phyloP scores from a whole-genome alignment of 2,113 vertebrate species.

The Phaethon lepturus region DNA sequence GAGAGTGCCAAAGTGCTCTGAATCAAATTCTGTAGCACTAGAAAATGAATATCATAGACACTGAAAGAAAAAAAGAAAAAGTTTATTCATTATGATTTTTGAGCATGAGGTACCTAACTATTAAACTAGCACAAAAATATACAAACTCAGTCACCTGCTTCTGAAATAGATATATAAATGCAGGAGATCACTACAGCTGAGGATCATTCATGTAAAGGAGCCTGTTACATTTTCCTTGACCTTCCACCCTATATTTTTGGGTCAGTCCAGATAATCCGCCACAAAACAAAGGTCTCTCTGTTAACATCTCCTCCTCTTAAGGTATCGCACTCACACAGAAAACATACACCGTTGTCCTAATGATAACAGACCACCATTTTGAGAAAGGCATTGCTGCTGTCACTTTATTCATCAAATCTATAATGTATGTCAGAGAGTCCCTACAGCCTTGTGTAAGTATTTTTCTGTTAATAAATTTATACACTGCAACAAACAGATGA shows the following conservation, averaged over 20 bases:
- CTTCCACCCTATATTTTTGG: background rate
- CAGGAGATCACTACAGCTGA: background rate
- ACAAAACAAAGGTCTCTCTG: background rate
- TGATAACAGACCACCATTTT: background rate
- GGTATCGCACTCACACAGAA: background rate
- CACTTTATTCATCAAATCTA: background rate
- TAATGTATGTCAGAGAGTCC: background rate
- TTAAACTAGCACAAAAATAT: background rate
- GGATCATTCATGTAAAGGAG: background rate
- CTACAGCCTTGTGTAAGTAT: background rate
- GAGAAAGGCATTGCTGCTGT: background rate
- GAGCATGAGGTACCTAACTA: background rate
- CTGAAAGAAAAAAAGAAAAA: constrained; percentile 66
- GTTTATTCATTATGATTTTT: background rate
- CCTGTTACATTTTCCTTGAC: background rate
- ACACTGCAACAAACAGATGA: background rate
- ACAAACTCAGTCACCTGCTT: background rate
- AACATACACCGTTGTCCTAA: background rate
- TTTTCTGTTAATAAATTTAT: background rate
- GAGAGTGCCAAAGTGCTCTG: constrained; percentile 93
- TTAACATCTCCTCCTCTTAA: background rate
- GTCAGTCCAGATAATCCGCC: background rate
- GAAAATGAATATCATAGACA: constrained; percentile 85
- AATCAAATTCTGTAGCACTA: constrained; percentile 93
- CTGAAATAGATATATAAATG: background rate